These are phyloP conservation scores for Galerucella pusilla DNA, from an alignment of 2,888 invertebrate species.

Conservation along the genomic window DNA sequence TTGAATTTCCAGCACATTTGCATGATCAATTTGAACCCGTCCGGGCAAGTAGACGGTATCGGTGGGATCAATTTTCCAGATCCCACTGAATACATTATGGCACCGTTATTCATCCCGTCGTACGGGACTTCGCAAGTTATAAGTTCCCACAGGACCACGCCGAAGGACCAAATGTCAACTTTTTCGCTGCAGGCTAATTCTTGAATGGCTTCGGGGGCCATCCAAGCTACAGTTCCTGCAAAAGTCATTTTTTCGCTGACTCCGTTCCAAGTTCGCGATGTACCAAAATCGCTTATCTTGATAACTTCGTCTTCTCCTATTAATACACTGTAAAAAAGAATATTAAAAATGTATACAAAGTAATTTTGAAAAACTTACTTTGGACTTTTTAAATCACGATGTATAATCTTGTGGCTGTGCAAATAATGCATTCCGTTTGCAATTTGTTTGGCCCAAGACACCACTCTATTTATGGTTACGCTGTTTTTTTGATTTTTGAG, in stretches of 20 bases:
- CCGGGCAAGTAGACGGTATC: slow-evolving; percentile 90
- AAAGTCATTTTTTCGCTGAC: slow-evolving; percentile 97
- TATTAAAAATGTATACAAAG: background rate
- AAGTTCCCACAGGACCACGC: slow-evolving; percentile 98
- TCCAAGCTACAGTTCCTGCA: slow-evolving; percentile 98
- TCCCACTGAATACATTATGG: slow-evolving; percentile 98
- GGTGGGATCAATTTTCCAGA: slow-evolving; percentile 92
- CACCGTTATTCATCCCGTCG: slow-evolving; percentile 93
- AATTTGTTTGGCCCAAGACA: slow-evolving; percentile 95
- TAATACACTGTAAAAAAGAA: slow-evolving; percentile 74
- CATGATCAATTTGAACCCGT: slow-evolving; percentile 86
- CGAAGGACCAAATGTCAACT: slow-evolving; percentile 99
- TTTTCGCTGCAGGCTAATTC: slow-evolving; percentile 97
- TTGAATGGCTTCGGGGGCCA: slow-evolving; percentile 98
- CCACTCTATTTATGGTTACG: slow-evolving; percentile 86
- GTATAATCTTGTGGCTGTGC: slow-evolving; percentile 96
- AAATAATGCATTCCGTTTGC: slow-evolving; percentile 97
- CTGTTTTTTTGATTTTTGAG: slow-evolving; percentile 84
- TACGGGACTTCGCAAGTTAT: slow-evolving; percentile 94
- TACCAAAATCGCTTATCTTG: slow-evolving; percentile 99
- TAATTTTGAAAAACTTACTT: slow-evolving; percentile 77
- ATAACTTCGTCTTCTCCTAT: slow-evolving; percentile 77
- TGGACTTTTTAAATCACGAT: slow-evolving; percentile 98
- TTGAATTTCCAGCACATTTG: slow-evolving; percentile 93
- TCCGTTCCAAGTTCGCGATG: slow-evolving; percentile 93